Base-by-base conservation (phyloP, 2,113 vertebrate species). In the Sialia sialis region DNA sequence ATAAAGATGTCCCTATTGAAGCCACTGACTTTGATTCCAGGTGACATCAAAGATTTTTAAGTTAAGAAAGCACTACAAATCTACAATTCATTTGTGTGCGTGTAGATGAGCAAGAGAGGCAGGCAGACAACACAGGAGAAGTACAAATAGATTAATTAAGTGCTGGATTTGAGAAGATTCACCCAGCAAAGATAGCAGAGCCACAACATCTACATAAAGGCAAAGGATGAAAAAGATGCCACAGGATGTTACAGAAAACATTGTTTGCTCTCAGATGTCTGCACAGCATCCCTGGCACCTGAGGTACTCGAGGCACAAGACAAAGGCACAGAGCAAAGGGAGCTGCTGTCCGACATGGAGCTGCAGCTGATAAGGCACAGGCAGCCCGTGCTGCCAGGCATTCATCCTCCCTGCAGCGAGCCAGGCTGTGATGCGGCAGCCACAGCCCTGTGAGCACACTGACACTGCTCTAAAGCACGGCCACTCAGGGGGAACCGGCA, bases 81-180 rank as follows among this genome's bases (percentile, higher is more conserved):
- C 75, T 56, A 78, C 77, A 82, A 72, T 96, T 85, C 68, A 73
- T 86, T 95, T 95, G 86, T 82, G 86, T 49, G 92, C 0, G 0
- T 1, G 11, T 10, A 43, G 69, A 92, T 41, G 83, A 82, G 94
- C 1, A 0, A 67, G 73, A 60, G 87, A 94, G 79, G 87, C 78
- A 93, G 55, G 81, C 72, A 86, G 76, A 94, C 94, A 97, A 96
- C 89, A 93, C 89, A 95, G 64, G 44, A 88, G 62, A 93, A 93
- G 93, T 95, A 96, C 89, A 97, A 97, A 96, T 79, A 95, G 88
- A 95, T 95, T 97, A 96, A 97, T 96, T 96, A 97, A 95, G 82
- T 84, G 52, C 89, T 70, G 93, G 73, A 93, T 94, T 96, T 91
- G 77, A 93, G 90, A 58, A 96, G 93, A 93, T 74, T 73, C 66